Evolutionary conservation across 1,140 invertebrate species (phyloP).

Genomic region (Aphelenchoides besseyi): DNA sequence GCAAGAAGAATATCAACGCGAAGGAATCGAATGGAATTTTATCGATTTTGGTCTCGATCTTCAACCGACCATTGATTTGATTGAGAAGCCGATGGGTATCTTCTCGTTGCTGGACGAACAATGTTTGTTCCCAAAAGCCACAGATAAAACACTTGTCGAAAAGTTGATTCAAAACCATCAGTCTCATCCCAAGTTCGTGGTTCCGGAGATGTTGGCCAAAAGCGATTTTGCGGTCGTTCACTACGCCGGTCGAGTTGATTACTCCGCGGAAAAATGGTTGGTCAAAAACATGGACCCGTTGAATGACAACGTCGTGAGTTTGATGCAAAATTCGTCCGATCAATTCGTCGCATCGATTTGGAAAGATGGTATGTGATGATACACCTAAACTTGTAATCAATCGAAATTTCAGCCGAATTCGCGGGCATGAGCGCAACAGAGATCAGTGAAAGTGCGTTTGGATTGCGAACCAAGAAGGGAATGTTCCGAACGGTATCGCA

Average conservation of each 20-base stretch:
- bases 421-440: conserved; percentile 95
- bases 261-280: conserved; percentile 92
- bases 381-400: too few species aligned
- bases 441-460: conserved; percentile 88
- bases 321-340: conserved; percentile 91
- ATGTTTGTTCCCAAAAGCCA: conserved; percentile 83
- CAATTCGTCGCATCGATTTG: conserved; percentile 92
- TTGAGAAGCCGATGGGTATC: conserved; percentile 99
- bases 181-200: conserved; percentile 90
- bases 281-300: conserved; percentile 99
- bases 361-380: conserved; percentile 80
- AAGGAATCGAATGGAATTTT: conserved; percentile 99
- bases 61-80: conserved; percentile 97
- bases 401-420: conserved; percentile 77
- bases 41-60: conserved; percentile 98
- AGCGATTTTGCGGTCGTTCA: conserved; percentile 91
- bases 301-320: conserved; percentile 91
- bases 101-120: conserved; percentile 78
- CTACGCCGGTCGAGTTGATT: conserved; percentile 94
- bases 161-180: conserved; percentile 85
- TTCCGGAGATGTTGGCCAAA: conserved; percentile 87
- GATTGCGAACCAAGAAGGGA: conserved; percentile 73
- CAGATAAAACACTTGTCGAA: conserved; percentile 96
- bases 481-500: conserved; percentile 87
- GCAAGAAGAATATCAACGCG: conserved; percentile 97